Conservation (phyloP, 2,888 invertebrate species). For the Anorthoa munda region DNA sequence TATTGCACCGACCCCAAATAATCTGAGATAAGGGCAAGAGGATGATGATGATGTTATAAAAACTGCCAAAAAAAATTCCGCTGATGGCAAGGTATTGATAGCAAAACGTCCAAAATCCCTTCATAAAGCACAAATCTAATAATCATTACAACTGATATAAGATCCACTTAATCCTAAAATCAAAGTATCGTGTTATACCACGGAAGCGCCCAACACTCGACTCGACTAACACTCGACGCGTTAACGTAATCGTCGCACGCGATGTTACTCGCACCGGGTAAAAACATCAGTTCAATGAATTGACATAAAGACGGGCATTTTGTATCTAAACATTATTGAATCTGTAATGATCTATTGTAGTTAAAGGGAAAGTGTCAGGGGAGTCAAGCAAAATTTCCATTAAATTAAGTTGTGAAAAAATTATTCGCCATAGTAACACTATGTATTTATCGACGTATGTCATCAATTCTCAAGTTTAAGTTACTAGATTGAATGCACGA, state of each 20-base stretch:
- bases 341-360: constrained; percentile 37
- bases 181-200: constrained; percentile 57
- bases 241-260: constrained; percentile 67
- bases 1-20: no score
- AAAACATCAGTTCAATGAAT: constrained; percentile 66
- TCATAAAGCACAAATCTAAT: constrained; percentile 49
- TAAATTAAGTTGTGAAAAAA: no score
- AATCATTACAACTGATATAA: constrained; percentile 50
- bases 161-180: constrained; percentile 54
- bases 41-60: neutral
- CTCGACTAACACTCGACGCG: constrained; percentile 52
- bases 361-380: neutral
- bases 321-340: constrained; percentile 46
- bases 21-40: no score
- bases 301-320: constrained; percentile 52
- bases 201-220: constrained; percentile 61
- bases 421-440: neutral
- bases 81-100: neutral
- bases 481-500: no score
- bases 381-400: neutral
- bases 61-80: neutral
- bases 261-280: constrained; percentile 40
- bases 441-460: neutral
- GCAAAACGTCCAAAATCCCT: constrained; percentile 15
- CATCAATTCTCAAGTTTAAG: no score